These are phyloP conservation scores for Hyles vespertilio DNA, from an alignment of 1,140 invertebrate species.

Conservation along the genomic window DNA sequence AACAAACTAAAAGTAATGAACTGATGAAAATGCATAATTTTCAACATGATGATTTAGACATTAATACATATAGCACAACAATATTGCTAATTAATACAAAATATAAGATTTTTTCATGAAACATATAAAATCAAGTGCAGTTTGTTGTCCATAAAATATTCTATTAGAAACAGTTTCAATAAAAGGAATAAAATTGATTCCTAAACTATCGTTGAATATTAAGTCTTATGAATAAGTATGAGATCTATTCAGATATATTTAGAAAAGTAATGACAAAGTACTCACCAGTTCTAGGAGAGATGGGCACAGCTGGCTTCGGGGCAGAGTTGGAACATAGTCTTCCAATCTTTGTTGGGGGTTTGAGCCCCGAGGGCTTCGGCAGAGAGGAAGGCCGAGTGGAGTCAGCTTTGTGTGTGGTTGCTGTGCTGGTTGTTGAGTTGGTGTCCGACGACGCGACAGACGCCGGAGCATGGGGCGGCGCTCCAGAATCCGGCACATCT, in stretches of 20 bases:
- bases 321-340: conserved; percentile 76
- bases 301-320: conserved; percentile 77
- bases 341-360: conserved; percentile 79
- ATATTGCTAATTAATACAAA: too few species aligned
- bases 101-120: too few species aligned
- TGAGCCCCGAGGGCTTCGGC: conserved; percentile 75
- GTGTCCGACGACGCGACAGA: conserved; percentile 54
- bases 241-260: background rate
- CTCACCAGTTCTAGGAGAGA: conserved; percentile 76
- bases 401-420: conserved; percentile 37
- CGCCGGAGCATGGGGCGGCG: conserved; percentile 30
- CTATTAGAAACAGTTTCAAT: background rate
- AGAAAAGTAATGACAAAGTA: conserved; percentile 6
- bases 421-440: conserved; percentile 44
- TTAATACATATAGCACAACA: too few species aligned
- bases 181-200: too few species aligned
- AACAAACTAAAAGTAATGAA: too few species aligned
- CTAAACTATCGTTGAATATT: too few species aligned
- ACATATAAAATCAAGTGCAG: too few species aligned
- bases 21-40: too few species aligned
- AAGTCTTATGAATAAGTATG: background rate
- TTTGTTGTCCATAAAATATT: background rate
- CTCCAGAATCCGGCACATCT: conserved; percentile 33
- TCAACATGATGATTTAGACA: too few species aligned
- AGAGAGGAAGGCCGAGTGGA: conserved; percentile 46